Evolutionary conservation across 2,113 vertebrate genomes (phyloP), one percentile per base, ranked within the genome.

Genomic region (Urocitellus parryii): DNA sequence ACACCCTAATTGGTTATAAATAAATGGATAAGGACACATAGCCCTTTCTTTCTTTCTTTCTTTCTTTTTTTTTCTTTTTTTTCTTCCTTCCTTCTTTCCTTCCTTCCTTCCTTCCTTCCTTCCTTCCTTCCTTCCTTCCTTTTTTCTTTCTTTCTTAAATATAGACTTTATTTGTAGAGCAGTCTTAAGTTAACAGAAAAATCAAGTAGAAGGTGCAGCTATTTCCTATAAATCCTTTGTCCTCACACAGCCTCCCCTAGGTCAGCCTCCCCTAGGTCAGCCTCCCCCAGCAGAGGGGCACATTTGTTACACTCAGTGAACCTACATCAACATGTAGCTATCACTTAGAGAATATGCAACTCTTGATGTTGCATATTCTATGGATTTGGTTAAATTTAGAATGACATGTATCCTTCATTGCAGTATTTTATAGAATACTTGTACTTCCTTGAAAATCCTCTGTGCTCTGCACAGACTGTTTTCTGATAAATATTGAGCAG

Each of bases 51-150:
- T 37, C 18, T 37, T 45, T 1, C 42, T 45, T 45, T 1, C 42
- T 45, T 8, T 1, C n/a, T n/a, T n/a, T n/a, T n/a, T n/a, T n/a
- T n/a, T n/a, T n/a, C n/a, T n/a, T n/a, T n/a, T n/a, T n/a, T n/a
- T n/a, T n/a, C 0, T 42, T 45, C 1, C 42, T 45, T 45, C 0
- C 42, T 45, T 8, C 0, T 0, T 70, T 65, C 27, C 14, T 37
- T 77, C 20, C 63, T 29, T 20, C 14, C 10, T 45, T 45, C 45
- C 45, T 63, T 34, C 0, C 63, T 72, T 42, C 18, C 32, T 77
- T 32, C 16, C 29, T 25, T n/a, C n/a, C n/a, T n/a, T n/a, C n/a
- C n/a, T n/a, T n/a, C n/a, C n/a, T n/a, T n/a, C n/a, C n/a, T 63
- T 34, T 0, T 70, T 72, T 37, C 18, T 37, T 77, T 32, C 63